Evolutionary conservation across 1,140 invertebrate genomes (phyloP), one percentile per base, ranked within the genome.

Genomic region (Bombus consobrinus): DNA sequence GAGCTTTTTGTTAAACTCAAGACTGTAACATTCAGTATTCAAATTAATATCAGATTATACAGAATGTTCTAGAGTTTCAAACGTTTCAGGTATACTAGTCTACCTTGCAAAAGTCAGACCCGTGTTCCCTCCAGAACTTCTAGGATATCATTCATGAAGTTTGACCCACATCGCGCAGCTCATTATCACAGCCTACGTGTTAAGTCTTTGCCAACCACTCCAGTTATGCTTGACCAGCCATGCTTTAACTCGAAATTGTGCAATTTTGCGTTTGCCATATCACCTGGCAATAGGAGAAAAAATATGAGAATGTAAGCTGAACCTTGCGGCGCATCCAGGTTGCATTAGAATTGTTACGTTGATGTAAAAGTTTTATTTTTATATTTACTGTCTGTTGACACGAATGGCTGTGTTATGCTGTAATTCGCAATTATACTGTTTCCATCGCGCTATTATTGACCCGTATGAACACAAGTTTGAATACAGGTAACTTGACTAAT

Each of bases 191-290:
- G 57, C 62, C 15, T 62, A 62, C 57, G 57, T 37, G 57, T 77
- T 62, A 77, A 77, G 57, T 77, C 75, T 79, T 66, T 79, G 39
- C 57, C 62, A 79, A 43, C 77, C 5, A 79, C 12, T 47, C 39
- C 62, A 34, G 78, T 53, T 69, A 32, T 53, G 78, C 64, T 80
- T 80, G 64, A 80, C 78, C 78, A 66, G 25, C 34, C 78, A 80
- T 53, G 78, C 78, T 53, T 69, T 37, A 80, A 80, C 64, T 53
- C 13, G 64, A 53, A 69, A 53, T 80, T 80, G 22, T 37, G 78
- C 32, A 80, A 80, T 69, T 64, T 25, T 32, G 25, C 13, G 2
- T 9, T 39, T 34, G 8, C 22, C 2, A 12, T 77, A 32, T 25
- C 62, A 4, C 3, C n/a, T 62, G 28, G 6, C 3, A 28, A 59